A percentile compares a stretch with the other conserved stretches of the same genome.
Conservation (phyloP, 2,888 invertebrate genomes). For the Melieria picta region DNA sequence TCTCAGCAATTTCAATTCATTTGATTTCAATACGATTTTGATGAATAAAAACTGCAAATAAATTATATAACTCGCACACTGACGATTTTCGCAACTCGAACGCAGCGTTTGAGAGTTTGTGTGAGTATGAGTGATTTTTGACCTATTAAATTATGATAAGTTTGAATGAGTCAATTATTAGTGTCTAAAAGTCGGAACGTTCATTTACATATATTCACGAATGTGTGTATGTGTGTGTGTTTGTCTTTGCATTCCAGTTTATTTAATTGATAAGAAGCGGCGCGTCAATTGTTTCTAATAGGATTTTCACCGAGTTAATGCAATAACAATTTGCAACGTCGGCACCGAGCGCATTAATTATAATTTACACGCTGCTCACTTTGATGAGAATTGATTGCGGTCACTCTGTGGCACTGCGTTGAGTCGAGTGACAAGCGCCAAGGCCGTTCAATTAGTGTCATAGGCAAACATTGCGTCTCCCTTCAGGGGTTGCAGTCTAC, state of each 20-base stretch:
- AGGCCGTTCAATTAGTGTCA: no score
- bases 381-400: not conserved
- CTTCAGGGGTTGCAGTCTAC: no score
- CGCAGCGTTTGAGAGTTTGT: conserved; percentile 7
- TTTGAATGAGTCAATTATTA: conserved; percentile 6
- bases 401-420: no score
- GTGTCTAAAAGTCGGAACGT: no score
- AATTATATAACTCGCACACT: conserved; percentile 24
- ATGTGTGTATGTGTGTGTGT: not conserved
- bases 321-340: conserved; percentile 10
- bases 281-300: not conserved
- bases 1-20: conserved; percentile 33
- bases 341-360: not conserved
- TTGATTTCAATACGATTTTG: conserved; percentile 41
- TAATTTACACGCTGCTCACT: not conserved
- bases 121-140: not conserved
- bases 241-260: not conserved
- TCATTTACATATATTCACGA: no score
- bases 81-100: conserved; percentile 26
- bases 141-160: conserved; percentile 22
- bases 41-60: conserved; percentile 47
- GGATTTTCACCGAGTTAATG: no score
- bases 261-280: conserved; percentile 13
- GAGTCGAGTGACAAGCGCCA: no score
- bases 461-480: no score